Evolutionary conservation across 2,888 invertebrate species (phyloP).

Genomic region (Congeria kusceri): DNA sequence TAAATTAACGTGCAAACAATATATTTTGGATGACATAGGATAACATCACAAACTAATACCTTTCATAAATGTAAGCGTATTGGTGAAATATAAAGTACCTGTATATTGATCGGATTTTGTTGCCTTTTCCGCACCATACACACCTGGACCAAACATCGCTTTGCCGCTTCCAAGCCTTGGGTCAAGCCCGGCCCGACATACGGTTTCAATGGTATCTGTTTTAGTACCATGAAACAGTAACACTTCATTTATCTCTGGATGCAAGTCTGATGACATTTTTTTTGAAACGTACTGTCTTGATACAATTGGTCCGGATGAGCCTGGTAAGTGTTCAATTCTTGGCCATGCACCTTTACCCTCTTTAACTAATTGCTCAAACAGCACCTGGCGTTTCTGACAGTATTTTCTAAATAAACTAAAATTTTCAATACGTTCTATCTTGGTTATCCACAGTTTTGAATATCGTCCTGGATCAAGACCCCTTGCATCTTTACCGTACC

Average conservation of each 20-base stretch:
- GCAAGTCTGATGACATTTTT: conserved; percentile 9
- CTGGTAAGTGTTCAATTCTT: conserved; percentile 13
- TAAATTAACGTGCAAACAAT: too few relatives aligned
- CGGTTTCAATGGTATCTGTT: conserved; percentile 50
- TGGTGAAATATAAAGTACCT: conserved; percentile 17
- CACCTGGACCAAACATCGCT: conserved; percentile 71
- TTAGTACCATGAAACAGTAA: conserved; percentile 77
- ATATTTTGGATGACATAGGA: too few relatives aligned
- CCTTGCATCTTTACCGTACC: conserved; percentile 71
- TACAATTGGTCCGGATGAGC: conserved; percentile 5
- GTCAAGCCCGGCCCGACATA: conserved; percentile 69
- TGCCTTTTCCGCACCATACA: conserved; percentile 75
- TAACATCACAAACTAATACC: too few relatives aligned
- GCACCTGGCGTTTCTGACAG: conserved; percentile 35
- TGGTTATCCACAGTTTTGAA: conserved; percentile 48
- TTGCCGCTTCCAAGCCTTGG: conserved; percentile 50
- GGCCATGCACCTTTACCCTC: conserved; percentile 1
- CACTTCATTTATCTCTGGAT: conserved; percentile 62
- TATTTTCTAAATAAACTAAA: conserved; percentile 63
- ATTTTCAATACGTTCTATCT: conserved; percentile 72
- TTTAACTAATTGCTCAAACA: conserved; percentile 48
- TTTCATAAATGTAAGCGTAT: too few relatives aligned
- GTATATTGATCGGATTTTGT: conserved; percentile 74
- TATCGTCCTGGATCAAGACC: conserved; percentile 43
- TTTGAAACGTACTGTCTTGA: conserved; percentile 2